Evolutionary conservation across 1,140 invertebrate species (phyloP).

Genomic region (Aradophagus sp.): DNA sequence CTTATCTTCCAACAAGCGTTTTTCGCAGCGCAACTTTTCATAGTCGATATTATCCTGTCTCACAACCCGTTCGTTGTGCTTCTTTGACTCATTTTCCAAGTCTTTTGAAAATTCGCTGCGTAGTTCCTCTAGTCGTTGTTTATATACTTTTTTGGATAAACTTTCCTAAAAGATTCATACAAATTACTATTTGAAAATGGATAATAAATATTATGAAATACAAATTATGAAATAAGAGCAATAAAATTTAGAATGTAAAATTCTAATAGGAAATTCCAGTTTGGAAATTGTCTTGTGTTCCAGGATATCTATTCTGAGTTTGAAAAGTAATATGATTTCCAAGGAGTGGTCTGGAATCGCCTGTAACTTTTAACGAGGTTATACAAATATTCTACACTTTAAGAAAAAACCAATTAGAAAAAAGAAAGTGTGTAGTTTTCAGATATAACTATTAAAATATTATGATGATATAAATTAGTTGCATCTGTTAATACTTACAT

Average conservation of each 20-base stretch:
- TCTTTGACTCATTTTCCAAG: slow-evolving; percentile 73
- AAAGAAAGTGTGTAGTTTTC: too few relatives aligned
- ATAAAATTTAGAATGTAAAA: too few relatives aligned
- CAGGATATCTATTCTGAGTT: too few relatives aligned
- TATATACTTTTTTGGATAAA: slow-evolving; percentile 79
- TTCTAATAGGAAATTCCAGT: too few relatives aligned
- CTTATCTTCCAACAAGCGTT: slow-evolving; percentile 83
- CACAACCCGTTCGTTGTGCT: slow-evolving; percentile 67
- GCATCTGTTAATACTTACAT: slow-evolving; percentile 61
- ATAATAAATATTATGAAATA: too few relatives aligned
- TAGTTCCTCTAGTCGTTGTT: slow-evolving; percentile 78
- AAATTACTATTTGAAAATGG: too few relatives aligned
- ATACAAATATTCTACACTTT: too few relatives aligned
- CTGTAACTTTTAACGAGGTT: too few relatives aligned
- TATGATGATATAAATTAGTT: slow-evolving; percentile 1
- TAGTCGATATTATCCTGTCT: slow-evolving; percentile 75
- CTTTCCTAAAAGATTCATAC: slow-evolving; percentile 73
- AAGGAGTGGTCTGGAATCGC: too few relatives aligned
- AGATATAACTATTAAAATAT: slow-evolving; percentile 2
- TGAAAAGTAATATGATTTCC: too few relatives aligned
- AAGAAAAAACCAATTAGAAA: too few relatives aligned
- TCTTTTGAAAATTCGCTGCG: slow-evolving; percentile 79
- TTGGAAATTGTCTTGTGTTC: too few relatives aligned
- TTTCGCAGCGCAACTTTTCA: slow-evolving; percentile 82
- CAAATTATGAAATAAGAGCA: neutral